phyloP scores from a whole-genome alignment of 2,113 vertebrate genomes.

The Acanthochromis polyacanthus region DNA sequence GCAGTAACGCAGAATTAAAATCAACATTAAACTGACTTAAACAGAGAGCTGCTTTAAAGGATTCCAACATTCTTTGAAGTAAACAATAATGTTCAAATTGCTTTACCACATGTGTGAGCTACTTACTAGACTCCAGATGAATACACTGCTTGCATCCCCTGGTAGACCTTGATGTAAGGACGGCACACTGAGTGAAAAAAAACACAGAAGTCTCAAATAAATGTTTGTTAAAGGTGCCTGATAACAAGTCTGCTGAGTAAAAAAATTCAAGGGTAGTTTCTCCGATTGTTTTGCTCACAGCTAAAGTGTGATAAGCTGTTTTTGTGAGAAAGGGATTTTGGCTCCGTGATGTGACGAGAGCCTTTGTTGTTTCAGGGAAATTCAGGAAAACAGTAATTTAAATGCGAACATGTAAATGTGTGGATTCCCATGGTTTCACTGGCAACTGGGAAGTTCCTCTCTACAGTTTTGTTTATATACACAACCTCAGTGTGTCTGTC shows the following conservation, averaged over 20 bases:
- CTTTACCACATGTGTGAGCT: slow-evolving; percentile 28
- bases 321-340: slow-evolving; percentile 57
- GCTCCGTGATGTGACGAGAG: slow-evolving; percentile 24
- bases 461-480: slow-evolving; percentile 52
- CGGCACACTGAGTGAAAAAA: slow-evolving; percentile 86
- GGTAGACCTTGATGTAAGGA: slow-evolving; percentile 95
- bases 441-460: slow-evolving; percentile 37
- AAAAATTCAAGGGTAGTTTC: background rate
- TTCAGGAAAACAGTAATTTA: slow-evolving; percentile 68
- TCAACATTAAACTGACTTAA: slow-evolving; percentile 28
- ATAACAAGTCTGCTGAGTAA: background rate
- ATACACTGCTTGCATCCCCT: slow-evolving; percentile 94
- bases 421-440: slow-evolving; percentile 59
- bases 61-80: slow-evolving; percentile 23
- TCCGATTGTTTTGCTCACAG: slow-evolving; percentile 45
- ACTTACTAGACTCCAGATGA: slow-evolving; percentile 97
- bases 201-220: slow-evolving; percentile 9
- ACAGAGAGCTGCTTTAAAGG: slow-evolving; percentile 31
- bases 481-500: slow-evolving; percentile 42
- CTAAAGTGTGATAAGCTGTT: slow-evolving; percentile 43
- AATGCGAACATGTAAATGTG: slow-evolving; percentile 22
- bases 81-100: slow-evolving; percentile 27
- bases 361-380: slow-evolving; percentile 55
- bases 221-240: background rate
- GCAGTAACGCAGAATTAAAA: slow-evolving; percentile 9